Evolutionary conservation across 2,888 invertebrate species (phyloP).

Genomic region (Ptilodon capucinus): DNA sequence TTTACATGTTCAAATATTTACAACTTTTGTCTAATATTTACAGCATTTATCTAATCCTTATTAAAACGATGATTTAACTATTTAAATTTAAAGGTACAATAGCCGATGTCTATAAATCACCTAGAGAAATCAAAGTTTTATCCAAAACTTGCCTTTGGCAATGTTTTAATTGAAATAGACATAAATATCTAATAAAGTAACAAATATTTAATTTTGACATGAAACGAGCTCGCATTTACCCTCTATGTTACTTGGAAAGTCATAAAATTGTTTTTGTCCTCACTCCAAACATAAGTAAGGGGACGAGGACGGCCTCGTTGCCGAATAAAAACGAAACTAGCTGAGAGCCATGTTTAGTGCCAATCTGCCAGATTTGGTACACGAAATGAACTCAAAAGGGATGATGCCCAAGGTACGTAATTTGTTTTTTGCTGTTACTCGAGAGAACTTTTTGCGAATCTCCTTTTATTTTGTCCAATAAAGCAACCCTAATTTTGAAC

Average conservation of each 20-base stretch:
- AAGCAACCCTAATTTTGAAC: conserved; percentile 45
- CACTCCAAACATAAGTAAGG: conserved; percentile 24
- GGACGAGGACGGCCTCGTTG: conserved; percentile 27
- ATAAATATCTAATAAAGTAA: conserved; percentile 39
- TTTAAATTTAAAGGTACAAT: conserved; percentile 33
- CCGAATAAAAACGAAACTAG: conserved; percentile 32
- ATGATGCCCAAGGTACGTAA: conserved; percentile 27
- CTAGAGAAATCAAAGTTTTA: conserved; percentile 41
- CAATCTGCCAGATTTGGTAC: conserved; percentile 41
- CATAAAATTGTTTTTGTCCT: conserved; percentile 41
- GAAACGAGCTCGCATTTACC: conserved; percentile 20
- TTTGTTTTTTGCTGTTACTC: conserved; percentile 35
- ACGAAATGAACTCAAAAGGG: conserved; percentile 38
- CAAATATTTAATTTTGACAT: conserved; percentile 25
- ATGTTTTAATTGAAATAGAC: conserved; percentile 32
- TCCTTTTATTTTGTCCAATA: conserved; percentile 41
- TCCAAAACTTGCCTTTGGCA: conserved; percentile 49
- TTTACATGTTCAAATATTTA: conserved; percentile 52
- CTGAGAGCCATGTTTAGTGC: conserved; percentile 35
- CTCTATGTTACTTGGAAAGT: conserved; percentile 35
- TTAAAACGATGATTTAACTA: conserved; percentile 23
- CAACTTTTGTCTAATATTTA: conserved; percentile 47
- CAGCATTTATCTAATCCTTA: conserved; percentile 33
- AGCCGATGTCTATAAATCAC: conserved; percentile 41
- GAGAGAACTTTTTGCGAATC: conserved; percentile 29